Evolutionary conservation across 2,113 vertebrate species (phyloP), one percentile per base, ranked within the genome.

Genomic region (Urocynchramus pylzowi): DNA sequence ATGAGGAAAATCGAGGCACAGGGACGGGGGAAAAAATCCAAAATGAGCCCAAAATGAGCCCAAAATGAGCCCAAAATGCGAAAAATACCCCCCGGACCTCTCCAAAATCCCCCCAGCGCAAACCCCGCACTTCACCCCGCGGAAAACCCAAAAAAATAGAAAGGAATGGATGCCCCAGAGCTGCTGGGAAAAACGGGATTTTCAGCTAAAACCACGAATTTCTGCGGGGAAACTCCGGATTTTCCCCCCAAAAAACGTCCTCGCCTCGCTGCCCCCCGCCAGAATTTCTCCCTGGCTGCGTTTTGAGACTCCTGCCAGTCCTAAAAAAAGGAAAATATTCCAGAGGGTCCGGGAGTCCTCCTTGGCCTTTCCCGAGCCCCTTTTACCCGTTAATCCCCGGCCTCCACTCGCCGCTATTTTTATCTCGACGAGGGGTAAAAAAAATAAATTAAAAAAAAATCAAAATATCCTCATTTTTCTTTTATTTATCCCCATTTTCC

Each of bases 331-430:
- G 73, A 86, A 79, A 90, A 93, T 95, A 76, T 90, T 87, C 93
- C 97, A 79, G 64, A 31, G 20, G 13, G 5, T 31, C 21, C 54
- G 21, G 31, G 54, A 3, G 21, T n/a, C 13, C 54, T 97, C 86
- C 94, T 89, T 91, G 98, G 97, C 98, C 97, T 98, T 97, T 96
- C 33, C 97, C 87, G 91, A 97, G 94, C 84, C 68, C 83, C 52
- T 57, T 96, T 98, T 95, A 95, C 95, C 97, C 97, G 97, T 97
- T 97, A 98, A 92, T 97, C 97, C 97, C 94, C 95, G 59, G 87
- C 78, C 96, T 97, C 97, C 90, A 78, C 45, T 94, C 93, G 95
- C 76, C 95, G 94, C 3, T 5, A 33, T 56, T 56, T 33, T 33
- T 6, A 13, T 4, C 31, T 21, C 53, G 20, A 22, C 33, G 13